Base-by-base conservation (phyloP, 2,797 vertebrate species). In the Pseudochaenichthys georgianus region DNA sequence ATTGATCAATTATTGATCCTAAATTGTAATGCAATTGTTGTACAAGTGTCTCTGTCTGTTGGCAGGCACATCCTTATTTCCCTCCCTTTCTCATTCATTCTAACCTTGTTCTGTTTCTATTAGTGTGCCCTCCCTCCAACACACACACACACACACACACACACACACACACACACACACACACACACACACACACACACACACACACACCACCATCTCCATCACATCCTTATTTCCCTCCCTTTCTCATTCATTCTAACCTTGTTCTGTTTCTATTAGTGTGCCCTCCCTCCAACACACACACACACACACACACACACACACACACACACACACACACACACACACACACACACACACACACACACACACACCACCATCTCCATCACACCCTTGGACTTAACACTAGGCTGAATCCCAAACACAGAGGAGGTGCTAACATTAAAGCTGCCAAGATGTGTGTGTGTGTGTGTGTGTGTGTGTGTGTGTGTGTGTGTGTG, bases 351-450 rank as follows among this genome's bases (percentile, higher is more conserved):
- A n/a, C n/a, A n/a, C n/a, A n/a, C n/a, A n/a, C n/a, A n/a, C n/a
- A n/a, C n/a, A n/a, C n/a, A n/a, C n/a, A n/a, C n/a, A n/a, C n/a
- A n/a, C 58, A 52, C 55, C 50, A 9, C 17, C 47, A 9, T 13
- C n/a, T 60, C 48, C 3, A 31, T 43, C 62, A 63, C 80, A 61
- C 28, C 34, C 57, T 43, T 23, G 1, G 23, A 63, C 43, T 58
- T 70, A 78, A 62, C 34, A 51, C 65, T 60, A 58, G 78, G 74
- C 81, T 60, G 28, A 61, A 34, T 53, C 75, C 79, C 64, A 87
- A 81, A 70, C 85, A 71, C 67, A 58, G 64, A 66, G 70, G 78
- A 83, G 73, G 70, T 73, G 83, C 69, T 78, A 62, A 82, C 57
- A 47, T 73, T 72, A 42, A 78, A 38, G 71, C 70, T 86, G 84